Evolutionary conservation across 1,140 invertebrate genomes (phyloP).

Genomic region (Callitettix versicolor): DNA sequence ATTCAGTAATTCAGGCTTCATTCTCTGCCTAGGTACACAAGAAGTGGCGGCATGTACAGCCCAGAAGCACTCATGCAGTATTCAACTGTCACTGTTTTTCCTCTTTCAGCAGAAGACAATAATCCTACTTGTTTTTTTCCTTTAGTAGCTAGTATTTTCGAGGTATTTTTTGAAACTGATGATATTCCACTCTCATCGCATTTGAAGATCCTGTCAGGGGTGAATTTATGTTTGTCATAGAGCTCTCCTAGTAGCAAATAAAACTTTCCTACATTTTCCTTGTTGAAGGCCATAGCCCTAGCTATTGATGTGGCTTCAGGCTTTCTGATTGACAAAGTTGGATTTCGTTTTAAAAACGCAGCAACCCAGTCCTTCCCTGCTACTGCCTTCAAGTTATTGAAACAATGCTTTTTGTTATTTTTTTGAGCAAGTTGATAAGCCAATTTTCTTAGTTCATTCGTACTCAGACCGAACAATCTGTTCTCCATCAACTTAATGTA

Average conservation of each 20-base stretch:
- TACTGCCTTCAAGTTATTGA: slow-evolving; percentile 15
- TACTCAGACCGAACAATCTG: slow-evolving; percentile 18
- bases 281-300: no score
- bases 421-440: slow-evolving; percentile 22
- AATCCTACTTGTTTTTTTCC: slow-evolving; percentile 31
- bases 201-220: slow-evolving; percentile 34
- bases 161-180: slow-evolving; percentile 28
- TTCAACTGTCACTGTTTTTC: slow-evolving; percentile 30
- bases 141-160: slow-evolving; percentile 26
- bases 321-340: no score
- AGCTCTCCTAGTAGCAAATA: slow-evolving; percentile 21
- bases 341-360: no score
- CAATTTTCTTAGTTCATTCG: slow-evolving; percentile 12
- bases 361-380: no score
- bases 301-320: no score
- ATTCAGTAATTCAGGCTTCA: slow-evolving; percentile 27
- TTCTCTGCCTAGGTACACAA: slow-evolving; percentile 30
- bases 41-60: slow-evolving; percentile 29
- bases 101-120: slow-evolving; percentile 30
- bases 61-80: slow-evolving; percentile 32
- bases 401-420: slow-evolving; percentile 20
- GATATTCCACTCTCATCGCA: slow-evolving; percentile 37
- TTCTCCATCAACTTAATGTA: slow-evolving; percentile 17
- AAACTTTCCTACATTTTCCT: no score
- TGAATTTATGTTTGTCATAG: slow-evolving; percentile 15